Evolutionary conservation across 2,797 vertebrate genomes (phyloP), one percentile per base, ranked within the genome.

Genomic region (Pteronotus mesoamericanus): DNA sequence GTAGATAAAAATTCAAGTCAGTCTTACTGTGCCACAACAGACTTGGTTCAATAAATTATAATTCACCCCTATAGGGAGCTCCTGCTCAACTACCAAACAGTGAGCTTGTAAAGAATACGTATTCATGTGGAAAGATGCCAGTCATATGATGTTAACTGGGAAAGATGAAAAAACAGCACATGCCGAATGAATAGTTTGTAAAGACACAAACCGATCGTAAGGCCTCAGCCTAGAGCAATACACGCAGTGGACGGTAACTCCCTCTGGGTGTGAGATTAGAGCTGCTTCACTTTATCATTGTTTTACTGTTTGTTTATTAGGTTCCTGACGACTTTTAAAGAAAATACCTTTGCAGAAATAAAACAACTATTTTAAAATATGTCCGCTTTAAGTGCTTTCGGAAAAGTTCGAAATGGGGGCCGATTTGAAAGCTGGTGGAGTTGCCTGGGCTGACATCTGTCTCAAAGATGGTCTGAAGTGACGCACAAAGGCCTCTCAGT

Each of bases 391-490:
- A 53, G 0, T 69, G 57, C 32, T 32, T 85, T 53, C 53, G 34
- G 12, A 34, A 82, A 95, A 51, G 21, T 80, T 53, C 92, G 59
- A 55, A 59, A 7, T 9, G 0, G 2, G 10, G 69, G 46, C 21
- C 64, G 66, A 85, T 84, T 71, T 86, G 51, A 86, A 83, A 92
- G 51, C 44, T 34, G 46, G 6, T 71, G 34, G 14, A 42, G 29
- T n/a, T 32, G 48, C 16, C 48, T 6, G 5, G 5, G n/a, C 21
- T n/a, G 9, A 64, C 66, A 11, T 48, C 51, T n/a, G 21, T 71
- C 71, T 46, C 69, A 83, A 95, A 85, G n/a, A 39, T 12, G 2
- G 48, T 68, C 94, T 80, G 42, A 46, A 89, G 83, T 83, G 51
- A 84, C 26, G 44, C 21, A 74, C 64, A 92, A 90, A 77, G 71